Evolutionary conservation across 1,140 invertebrate species (phyloP).

Genomic region (Apocrypta bakeri): DNA sequence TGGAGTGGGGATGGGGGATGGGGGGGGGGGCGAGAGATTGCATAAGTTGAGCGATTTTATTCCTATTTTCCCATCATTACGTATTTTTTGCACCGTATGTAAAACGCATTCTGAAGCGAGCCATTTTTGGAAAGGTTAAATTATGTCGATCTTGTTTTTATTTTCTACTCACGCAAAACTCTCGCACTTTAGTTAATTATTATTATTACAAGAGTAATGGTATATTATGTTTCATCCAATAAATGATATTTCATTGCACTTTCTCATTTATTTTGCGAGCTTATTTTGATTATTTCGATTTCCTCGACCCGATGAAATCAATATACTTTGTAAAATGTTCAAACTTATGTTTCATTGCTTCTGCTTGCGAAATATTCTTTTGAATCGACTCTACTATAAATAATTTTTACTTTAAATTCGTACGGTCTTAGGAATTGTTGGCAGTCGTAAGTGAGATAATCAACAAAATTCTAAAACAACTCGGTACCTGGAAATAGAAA

Average conservation of each 20-base stretch:
- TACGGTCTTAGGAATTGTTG: not conserved
- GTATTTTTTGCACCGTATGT: not conserved
- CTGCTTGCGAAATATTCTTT: not conserved
- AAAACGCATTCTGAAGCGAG: not conserved
- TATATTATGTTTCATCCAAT: constrained; percentile 30
- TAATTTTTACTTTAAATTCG: not conserved
- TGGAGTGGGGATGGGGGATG: too few species aligned
- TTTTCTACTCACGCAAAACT: constrained; percentile 15
- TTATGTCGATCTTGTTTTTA: constrained; percentile 14
- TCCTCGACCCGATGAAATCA: not conserved
- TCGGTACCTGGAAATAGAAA: too few species aligned
- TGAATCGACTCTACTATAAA: not conserved
- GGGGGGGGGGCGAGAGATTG: too few species aligned
- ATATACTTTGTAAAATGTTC: not conserved
- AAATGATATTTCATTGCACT: constrained; percentile 37
- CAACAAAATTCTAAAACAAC: too few species aligned
- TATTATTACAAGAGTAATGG: not conserved
- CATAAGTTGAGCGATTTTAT: not conserved
- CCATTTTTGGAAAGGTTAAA: not conserved
- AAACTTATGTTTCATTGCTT: too few species aligned
- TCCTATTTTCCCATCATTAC: not conserved
- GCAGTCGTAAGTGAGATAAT: not conserved
- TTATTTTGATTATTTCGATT: constrained; percentile 1
- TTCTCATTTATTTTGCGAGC: not conserved
- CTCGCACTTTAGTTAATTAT: constrained; percentile 29